A percentile compares a stretch with the other conserved stretches of the same genome.
phyloP scores from a whole-genome alignment of 2,113 vertebrate genomes.

The Acanthisitta chloris region DNA sequence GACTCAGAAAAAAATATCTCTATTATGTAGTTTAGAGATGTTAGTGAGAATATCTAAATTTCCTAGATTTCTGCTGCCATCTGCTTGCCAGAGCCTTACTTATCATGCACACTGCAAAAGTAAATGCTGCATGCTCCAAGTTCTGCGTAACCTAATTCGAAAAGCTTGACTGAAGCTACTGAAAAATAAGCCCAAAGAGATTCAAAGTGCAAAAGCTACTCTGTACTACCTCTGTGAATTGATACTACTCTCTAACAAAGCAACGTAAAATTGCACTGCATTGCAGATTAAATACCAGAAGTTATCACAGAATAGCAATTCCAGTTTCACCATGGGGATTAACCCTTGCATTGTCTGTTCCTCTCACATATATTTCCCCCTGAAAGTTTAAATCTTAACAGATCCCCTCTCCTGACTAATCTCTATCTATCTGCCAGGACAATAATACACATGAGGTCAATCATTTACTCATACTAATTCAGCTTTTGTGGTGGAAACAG shows the following conservation, averaged over 20 bases:
- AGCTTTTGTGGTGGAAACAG: neutral
- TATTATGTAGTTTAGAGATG: neutral
- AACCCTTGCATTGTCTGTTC: neutral
- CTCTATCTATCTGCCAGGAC: conserved; percentile 1
- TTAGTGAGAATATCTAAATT: neutral
- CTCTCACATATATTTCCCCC: neutral
- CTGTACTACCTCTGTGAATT: neutral
- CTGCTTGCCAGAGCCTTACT: neutral
- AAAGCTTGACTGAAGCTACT: neutral
- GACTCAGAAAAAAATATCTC: neutral
- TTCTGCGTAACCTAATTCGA: neutral
- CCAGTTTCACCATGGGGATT: neutral
- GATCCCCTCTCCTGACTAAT: neutral
- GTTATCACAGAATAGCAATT: neutral
- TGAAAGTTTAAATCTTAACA: neutral
- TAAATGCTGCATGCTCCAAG: neutral
- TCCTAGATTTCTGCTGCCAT: neutral
- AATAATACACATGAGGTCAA: neutral
- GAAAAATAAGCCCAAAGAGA: neutral
- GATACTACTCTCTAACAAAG: neutral
- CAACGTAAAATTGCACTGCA: neutral
- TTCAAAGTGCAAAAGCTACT: neutral
- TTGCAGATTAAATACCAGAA: neutral
- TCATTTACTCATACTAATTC: conserved; percentile 8
- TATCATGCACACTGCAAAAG: neutral